phyloP scores from a whole-genome alignment of 2,888 invertebrate species.

The Pristionchus mayeri region DNA sequence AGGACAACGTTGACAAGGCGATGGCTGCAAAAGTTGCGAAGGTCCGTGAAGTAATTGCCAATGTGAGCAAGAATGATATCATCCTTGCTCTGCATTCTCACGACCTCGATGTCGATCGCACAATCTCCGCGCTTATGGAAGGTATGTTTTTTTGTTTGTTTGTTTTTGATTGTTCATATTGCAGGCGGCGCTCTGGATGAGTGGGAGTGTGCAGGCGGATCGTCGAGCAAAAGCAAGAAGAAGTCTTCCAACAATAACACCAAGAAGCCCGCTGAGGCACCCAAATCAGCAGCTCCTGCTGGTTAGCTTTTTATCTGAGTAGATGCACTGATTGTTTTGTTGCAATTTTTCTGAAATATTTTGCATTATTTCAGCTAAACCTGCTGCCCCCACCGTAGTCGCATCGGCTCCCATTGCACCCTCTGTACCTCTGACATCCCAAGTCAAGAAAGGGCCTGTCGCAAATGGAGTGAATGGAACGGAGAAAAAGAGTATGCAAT shows the following conservation, averaged over 20 bases:
- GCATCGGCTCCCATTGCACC: conserved; percentile 25
- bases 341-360: background rate
- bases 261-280: conserved; percentile 38
- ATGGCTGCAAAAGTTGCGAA: conserved; percentile 72
- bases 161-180: background rate
- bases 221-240: conserved; percentile 66
- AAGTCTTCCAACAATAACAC: conserved; percentile 50
- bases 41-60: conserved; percentile 77
- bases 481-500: conserved; percentile 44
- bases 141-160: conserved; percentile 68
- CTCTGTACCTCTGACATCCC: conserved; percentile 47
- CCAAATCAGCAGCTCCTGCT: conserved; percentile 11
- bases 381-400: background rate
- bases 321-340: no score
- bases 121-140: conserved; percentile 79
- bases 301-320: background rate
- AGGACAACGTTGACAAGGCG: conserved; percentile 64
- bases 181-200: conserved; percentile 68
- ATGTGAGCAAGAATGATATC: conserved; percentile 78
- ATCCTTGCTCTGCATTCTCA: conserved; percentile 78
- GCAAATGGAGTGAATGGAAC: conserved; percentile 39
- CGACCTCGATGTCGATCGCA: conserved; percentile 78
- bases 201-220: conserved; percentile 66
- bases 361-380: background rate
- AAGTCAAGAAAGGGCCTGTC: conserved; percentile 42